These are phyloP conservation scores for Diarsia dahlii DNA, from an alignment of 2,888 invertebrate genomes.

Conservation along the genomic window DNA sequence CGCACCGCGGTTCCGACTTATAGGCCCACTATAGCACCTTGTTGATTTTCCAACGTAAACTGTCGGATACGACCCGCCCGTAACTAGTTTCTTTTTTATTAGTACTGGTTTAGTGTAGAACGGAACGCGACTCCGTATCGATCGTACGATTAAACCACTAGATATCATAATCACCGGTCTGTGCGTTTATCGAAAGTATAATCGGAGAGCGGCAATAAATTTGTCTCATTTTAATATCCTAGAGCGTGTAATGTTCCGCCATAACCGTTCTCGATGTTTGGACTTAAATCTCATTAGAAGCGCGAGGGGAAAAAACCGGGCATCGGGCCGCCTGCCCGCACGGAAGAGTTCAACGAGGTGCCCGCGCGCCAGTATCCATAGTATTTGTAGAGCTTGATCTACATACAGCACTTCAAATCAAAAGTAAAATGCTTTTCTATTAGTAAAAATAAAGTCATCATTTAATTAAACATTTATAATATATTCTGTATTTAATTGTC, in stretches of 20 bases:
- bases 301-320: constrained; percentile 68
- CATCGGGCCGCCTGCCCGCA: constrained; percentile 71
- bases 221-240: constrained; percentile 90
- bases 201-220: constrained; percentile 89
- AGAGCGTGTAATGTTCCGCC: constrained; percentile 85
- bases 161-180: constrained; percentile 91
- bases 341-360: constrained; percentile 88
- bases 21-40: constrained; percentile 82
- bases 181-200: constrained; percentile 89
- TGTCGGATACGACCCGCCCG: constrained; percentile 84
- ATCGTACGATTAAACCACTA: constrained; percentile 88
- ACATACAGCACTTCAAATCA: not conserved
- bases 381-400: constrained; percentile 33
- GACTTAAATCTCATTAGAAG: constrained; percentile 79
- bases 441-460: not conserved
- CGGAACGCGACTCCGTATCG: constrained; percentile 89
- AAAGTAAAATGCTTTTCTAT: too few species aligned
- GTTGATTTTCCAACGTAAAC: constrained; percentile 90
- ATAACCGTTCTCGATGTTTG: constrained; percentile 80
- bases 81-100: constrained; percentile 90
- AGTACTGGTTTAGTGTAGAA: constrained; percentile 89
- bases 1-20: constrained; percentile 85
- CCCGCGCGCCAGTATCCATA: constrained; percentile 60
- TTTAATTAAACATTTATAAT: not conserved
- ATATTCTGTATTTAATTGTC: not conserved